A percentile compares a stretch with the other conserved stretches of the same genome.
Evolutionary conservation across 2,888 invertebrate species (phyloP).

Genomic region (Lymantria dispar): DNA sequence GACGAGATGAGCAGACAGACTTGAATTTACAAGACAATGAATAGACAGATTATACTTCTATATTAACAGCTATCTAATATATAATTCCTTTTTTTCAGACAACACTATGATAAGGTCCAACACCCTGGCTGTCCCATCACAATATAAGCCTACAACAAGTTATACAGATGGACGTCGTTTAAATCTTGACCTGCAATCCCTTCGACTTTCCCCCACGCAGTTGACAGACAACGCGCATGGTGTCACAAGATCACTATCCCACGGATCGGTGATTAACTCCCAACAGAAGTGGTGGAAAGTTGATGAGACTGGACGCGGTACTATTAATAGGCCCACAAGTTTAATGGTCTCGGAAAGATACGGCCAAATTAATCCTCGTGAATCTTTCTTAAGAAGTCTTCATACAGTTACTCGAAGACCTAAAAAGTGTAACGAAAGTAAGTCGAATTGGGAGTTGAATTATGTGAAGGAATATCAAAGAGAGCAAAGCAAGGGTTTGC

Average conservation of each 20-base stretch:
- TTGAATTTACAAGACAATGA: too few species aligned
- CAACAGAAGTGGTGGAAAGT: conserved; percentile 77
- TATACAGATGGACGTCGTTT: conserved; percentile 61
- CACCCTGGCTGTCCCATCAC: conserved; percentile 75
- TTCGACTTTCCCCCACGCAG: conserved; percentile 67
- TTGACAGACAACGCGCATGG: conserved; percentile 67
- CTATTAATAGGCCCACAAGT: conserved; percentile 82
- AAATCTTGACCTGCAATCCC: conserved; percentile 65
- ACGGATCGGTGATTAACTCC: conserved; percentile 83
- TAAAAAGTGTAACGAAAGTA: conserved; percentile 69
- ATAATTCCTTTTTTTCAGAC: conserved; percentile 50
- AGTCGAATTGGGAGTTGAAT: conserved; percentile 76
- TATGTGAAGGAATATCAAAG: conserved; percentile 74
- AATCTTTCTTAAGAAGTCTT: conserved; percentile 68
- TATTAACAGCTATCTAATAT: too few species aligned
- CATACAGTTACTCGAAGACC: conserved; percentile 75
- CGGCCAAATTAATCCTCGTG: conserved; percentile 61
- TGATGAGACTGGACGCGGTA: conserved; percentile 62
- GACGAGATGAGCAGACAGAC: too few species aligned
- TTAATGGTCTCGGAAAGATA: conserved; percentile 81
- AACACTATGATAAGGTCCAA: conserved; percentile 79
- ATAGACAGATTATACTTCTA: too few species aligned
- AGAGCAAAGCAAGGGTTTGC: conserved; percentile 66
- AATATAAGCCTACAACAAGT: conserved; percentile 70
- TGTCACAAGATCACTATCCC: conserved; percentile 84